Evolutionary conservation across 2,888 invertebrate species (phyloP), one percentile per base, ranked within the genome.

Genomic region (Apodemia mormo): DNA sequence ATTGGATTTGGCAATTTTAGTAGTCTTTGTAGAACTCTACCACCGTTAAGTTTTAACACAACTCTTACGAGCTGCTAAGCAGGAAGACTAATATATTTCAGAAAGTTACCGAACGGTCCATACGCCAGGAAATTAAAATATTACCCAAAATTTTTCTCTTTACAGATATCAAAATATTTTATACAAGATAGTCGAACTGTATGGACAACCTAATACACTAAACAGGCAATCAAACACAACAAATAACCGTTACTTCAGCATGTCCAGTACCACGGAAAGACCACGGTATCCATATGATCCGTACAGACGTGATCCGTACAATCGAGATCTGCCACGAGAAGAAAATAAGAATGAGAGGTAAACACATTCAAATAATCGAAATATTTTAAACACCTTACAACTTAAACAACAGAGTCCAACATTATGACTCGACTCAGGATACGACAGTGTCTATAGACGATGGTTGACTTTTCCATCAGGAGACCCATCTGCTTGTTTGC

Each of bases 91-190:
- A 22, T 22, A 22, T 22, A 22, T 22, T 22, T 22, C 22, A 22
- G 22, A 22, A 22, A 22, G 22, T 22, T 22, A 22, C 22, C 22
- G 22, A 22, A 22, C 22, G 22, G 22, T 22, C 37, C 5, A 37
- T 37, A 37, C 5, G 37, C 37, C 5, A 5, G 37, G 37, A 7
- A 5, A 7, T 8, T 40, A 40, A 1, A 8, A 40, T 1, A 40
- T 40, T 5, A 40, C 3, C 7, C 6, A 37, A 40, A 40, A 40
- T 0, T 40, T 8, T 1, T 10, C 22, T 70, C 12, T 68, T 72
- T 64, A 29, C 84, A 94, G 94, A 77, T 96, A 95, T 79, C 96
- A 97, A 82, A 94, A 92, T 72, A 95, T 96, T 76, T 84, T 97
- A 0, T 90, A 95, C 77, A 95, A 94, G 77, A 91, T 96, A 22